A percentile compares a stretch with the other conserved stretches of the same genome.
These are phyloP conservation scores for Erynnis tages DNA, from an alignment of 2,888 invertebrate species.

Conservation along the genomic window DNA sequence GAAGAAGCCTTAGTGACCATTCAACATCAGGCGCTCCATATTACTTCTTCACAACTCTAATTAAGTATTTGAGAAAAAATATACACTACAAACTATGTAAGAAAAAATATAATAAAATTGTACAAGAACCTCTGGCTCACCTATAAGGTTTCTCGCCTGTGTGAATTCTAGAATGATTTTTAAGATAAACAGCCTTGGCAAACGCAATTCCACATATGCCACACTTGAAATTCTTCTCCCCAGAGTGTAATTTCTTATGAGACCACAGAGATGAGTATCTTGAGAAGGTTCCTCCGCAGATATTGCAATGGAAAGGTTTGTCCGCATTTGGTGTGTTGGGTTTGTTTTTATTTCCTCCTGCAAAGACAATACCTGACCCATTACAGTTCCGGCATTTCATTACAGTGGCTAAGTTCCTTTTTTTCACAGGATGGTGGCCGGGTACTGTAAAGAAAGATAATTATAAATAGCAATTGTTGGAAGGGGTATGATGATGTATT, in stretches of 20 bases:
- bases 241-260: conserved; percentile 92
- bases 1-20: too few relatives aligned
- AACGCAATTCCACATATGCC: conserved; percentile 93
- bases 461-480: too few relatives aligned
- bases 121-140: conserved; percentile 39
- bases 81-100: too few relatives aligned
- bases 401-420: conserved; percentile 90
- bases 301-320: conserved; percentile 94
- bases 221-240: conserved; percentile 92
- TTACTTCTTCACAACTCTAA: too few relatives aligned
- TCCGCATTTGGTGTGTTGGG: conserved; percentile 83
- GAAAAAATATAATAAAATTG: conserved; percentile 16
- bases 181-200: conserved; percentile 94
- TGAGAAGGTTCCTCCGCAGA: conserved; percentile 91
- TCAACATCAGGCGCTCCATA: too few relatives aligned
- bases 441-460: conserved; percentile 55
- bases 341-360: conserved; percentile 84
- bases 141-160: conserved; percentile 85
- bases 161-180: conserved; percentile 93
- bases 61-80: too few relatives aligned
- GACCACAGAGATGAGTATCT: conserved; percentile 94
- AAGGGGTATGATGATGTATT: too few relatives aligned
- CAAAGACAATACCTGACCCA: conserved; percentile 92
- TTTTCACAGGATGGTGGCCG: conserved; percentile 90
- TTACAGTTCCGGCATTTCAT: conserved; percentile 95